Base-by-base conservation (phyloP, 2,113 vertebrate genomes). In the Planiliza haematocheilus region DNA sequence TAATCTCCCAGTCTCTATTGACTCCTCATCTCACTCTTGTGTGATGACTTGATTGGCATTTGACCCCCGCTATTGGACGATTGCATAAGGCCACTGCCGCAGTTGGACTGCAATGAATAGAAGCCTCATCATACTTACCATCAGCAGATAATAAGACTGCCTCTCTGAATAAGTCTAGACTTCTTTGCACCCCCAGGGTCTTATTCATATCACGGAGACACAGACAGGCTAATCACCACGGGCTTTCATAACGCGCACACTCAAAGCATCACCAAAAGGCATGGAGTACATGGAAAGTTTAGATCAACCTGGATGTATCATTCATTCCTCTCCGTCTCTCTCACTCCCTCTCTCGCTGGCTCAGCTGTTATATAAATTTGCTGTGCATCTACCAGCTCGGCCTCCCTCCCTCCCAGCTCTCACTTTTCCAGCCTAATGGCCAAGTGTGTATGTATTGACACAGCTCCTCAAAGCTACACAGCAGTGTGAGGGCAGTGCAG, bases 391-490 rank as follows among this genome's bases (percentile, higher is more conserved):
- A 38, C 73, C 36, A 2, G 20, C 78, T 59, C 65, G 52, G 49
- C 70, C 81, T 37, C 5, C 50, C 74, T 79, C 61, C 16, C 45
- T 48, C 51, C 20, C 62, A 58, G 66, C 48, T 58, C 53, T 41
- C 10, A 1, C 53, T 69, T 67, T 50, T 45, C 50, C 48, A 46
- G 66, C 67, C 58, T 91, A 91, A 90, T 89, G 72, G 78, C 74
- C 0, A 16, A 60, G 62, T 70, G 74, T 72, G 83, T 81, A 86
- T 89, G 86, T 91, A 85, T 85, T 89, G 86, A 88, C 90, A 87
- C 79, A 89, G 46, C 70, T 74, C 59, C 66, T 77, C 69, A 72
- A 73, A 83, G 73, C 73, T 69, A 30, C 70, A 77, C 79, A 67
- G 84, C 69, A 13, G 82, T 70, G 79, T 13, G 72, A 79, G 78